Evolutionary conservation across 2,888 invertebrate genomes (phyloP), one percentile per base, ranked within the genome.

Genomic region (Drosophila recens): DNA sequence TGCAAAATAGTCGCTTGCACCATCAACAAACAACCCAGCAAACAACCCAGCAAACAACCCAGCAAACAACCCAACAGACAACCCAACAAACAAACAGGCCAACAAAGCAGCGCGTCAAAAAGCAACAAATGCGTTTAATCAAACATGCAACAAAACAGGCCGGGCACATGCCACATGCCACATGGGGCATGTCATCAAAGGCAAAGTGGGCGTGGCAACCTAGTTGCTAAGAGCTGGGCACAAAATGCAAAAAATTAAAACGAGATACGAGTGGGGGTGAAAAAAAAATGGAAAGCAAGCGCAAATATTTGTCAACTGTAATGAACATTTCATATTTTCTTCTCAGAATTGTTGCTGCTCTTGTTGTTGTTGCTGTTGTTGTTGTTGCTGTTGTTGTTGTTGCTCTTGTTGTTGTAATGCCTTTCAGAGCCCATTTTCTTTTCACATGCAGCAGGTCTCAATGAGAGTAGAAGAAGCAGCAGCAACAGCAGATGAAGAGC

Each of bases 251-350:
- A 67, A 72, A 48, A 72, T 70, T 66, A 65, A 59, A 42, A 42
- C 17, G 27, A 52, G 20, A 30, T 46, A 63, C 53, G 43, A 67
- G 43, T 38, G 27, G 15, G 23, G 8, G 10, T 11, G 15, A 30
- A 46, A 79, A 71, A 74, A 63, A 75, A 74, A 73, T 67, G 70
- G 69, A 73, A 73, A 82, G 83, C 75, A 69, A 76, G 67, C 59
- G 86, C 75, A 87, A 87, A 87, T 87, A 89, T 87, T 87, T 87
- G 90, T 85, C 87, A 87, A 87, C 89, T 87, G 86, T 87, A 87
- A 87, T 87, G 86, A 87, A 87, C 86, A 86, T 85, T 89, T 87
- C 89, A 89, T 87, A 87, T 85, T 89, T 84, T 68, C 71, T 67
- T 75, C 54, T 68, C 61, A 48, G 62, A 57, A 43, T 63, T 49